A percentile compares a stretch with the other conserved stretches of the same genome.
Conservation (phyloP, 2,113 vertebrate genomes). For the Pteruthius melanotis region DNA sequence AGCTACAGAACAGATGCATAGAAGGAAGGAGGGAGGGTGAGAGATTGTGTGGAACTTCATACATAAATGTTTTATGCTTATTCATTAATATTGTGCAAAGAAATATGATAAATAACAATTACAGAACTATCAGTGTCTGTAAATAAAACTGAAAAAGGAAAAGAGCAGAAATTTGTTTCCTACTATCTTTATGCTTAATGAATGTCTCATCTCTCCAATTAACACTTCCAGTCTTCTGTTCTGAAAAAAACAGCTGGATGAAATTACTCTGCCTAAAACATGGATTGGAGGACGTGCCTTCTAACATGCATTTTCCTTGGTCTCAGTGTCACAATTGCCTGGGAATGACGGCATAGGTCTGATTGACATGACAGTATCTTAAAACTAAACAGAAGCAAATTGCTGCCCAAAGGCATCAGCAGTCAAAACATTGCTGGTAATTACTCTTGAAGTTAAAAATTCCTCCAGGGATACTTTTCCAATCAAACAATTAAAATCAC, state of each 20-base stretch:
- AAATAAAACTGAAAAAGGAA: background rate
- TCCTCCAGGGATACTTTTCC: background rate
- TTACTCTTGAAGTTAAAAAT: constrained; percentile 7
- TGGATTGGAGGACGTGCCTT: background rate
- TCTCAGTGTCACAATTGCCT: background rate
- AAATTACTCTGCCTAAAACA: background rate
- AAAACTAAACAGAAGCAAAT: constrained; percentile 13
- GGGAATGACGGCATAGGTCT: background rate
- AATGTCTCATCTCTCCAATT: background rate
- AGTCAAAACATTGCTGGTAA: background rate
- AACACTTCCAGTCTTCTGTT: background rate
- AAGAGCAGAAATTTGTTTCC: background rate
- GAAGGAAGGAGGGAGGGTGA: background rate
- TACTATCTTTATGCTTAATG: background rate
- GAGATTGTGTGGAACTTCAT: background rate
- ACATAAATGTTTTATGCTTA: background rate
- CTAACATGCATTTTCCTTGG: background rate
- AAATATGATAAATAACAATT: constrained; percentile 23
- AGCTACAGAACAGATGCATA: background rate
- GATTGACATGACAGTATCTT: background rate
- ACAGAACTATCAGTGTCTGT: background rate
- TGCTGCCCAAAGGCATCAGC: constrained; percentile 13
- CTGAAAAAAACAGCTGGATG: background rate
- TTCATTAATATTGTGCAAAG: background rate
- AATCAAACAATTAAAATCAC: background rate